A percentile compares a stretch with the other conserved stretches of the same genome.
These are phyloP conservation scores for Brenthis ino DNA, from an alignment of 2,888 invertebrate species.

Conservation along the genomic window DNA sequence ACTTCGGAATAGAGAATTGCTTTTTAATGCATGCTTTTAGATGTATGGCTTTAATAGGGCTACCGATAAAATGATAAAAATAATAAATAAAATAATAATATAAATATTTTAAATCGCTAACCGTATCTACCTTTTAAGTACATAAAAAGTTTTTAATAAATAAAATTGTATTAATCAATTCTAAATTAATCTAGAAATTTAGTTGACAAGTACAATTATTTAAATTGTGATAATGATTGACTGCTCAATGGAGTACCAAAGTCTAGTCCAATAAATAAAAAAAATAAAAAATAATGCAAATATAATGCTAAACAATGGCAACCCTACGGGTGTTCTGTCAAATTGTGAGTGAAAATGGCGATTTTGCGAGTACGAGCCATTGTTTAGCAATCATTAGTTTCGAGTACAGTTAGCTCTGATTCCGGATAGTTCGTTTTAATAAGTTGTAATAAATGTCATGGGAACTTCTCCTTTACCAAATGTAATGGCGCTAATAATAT, in stretches of 20 bases:
- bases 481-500: too few species aligned
- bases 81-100: not conserved
- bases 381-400: constrained; percentile 43
- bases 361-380: constrained; percentile 39
- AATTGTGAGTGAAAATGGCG: constrained; percentile 54
- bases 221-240: not conserved
- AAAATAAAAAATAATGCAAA: not conserved
- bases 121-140: too few species aligned
- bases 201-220: not conserved
- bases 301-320: constrained; percentile 31
- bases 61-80: not conserved
- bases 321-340: constrained; percentile 46
- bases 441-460: constrained; percentile 26
- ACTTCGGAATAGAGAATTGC: constrained; percentile 40
- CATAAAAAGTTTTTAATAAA: too few species aligned
- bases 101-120: too few species aligned
- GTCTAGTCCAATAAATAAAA: constrained; percentile 11
- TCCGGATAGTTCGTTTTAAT: constrained; percentile 26
- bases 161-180: too few species aligned
- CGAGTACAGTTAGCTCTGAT: constrained; percentile 38
- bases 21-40: constrained; percentile 36
- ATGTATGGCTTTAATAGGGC: constrained; percentile 23
- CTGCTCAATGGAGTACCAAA: not conserved
- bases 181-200: too few species aligned
- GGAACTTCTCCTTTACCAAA: constrained; percentile 15